Evolutionary conservation across 2,797 vertebrate species (phyloP).

Genomic region (Morus bassanus): DNA sequence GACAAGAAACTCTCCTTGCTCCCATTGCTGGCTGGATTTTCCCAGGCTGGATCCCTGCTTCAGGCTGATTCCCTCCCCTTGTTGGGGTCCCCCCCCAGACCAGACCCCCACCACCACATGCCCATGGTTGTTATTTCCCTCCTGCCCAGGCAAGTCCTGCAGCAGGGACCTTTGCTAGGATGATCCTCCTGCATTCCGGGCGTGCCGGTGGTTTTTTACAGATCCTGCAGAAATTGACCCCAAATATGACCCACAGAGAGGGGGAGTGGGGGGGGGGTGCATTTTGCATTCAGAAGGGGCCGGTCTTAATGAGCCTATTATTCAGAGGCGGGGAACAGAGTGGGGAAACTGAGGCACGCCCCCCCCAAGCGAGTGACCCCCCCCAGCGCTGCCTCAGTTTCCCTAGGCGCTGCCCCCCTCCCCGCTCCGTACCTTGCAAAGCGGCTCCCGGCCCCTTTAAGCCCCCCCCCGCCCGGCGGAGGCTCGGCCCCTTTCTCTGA

Average conservation of each 20-base stretch:
- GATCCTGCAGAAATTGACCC: neutral
- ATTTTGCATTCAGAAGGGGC: neutral
- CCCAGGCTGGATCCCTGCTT: neutral
- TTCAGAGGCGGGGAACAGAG: no score
- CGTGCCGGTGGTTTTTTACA: fast-evolving
- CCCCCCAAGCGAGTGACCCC: fast-evolving
- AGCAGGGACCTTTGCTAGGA: neutral
- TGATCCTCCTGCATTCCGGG: neutral
- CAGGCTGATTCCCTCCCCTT: neutral
- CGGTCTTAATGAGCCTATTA: neutral
- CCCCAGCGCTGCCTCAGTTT: neutral
- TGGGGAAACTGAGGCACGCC: neutral
- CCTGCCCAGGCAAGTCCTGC: neutral
- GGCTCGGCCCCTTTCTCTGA: slow-evolving; percentile 61
- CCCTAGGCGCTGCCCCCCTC: neutral
- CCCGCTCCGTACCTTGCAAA: neutral
- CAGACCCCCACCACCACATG: no score
- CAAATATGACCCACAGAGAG: no score
- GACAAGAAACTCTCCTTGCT: neutral
- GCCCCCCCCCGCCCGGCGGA: slow-evolving; percentile 54
- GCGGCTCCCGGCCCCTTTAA: slow-evolving; percentile 69
- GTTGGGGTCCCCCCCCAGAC: neutral
- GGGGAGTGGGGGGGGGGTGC: no score
- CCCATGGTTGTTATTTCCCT: neutral
- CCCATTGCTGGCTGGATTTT: neutral